Conservation (phyloP, 2,113 vertebrate genomes). For the Muscicapa adusta region DNA sequence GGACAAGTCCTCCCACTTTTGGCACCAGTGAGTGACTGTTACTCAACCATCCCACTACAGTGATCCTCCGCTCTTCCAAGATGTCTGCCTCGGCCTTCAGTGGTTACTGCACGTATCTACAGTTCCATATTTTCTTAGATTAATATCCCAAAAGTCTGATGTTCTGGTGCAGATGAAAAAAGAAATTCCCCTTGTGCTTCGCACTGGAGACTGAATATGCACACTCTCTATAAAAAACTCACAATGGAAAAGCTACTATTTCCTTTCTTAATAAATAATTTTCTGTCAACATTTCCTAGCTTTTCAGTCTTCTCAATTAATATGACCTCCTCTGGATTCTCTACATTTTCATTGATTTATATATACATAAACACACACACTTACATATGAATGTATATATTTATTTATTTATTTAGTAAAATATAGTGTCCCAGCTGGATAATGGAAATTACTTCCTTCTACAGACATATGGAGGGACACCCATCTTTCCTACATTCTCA, state of each 20-base stretch:
- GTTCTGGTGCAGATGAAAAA: background rate
- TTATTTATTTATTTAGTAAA: background rate
- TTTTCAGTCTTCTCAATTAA: background rate
- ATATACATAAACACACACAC: background rate
- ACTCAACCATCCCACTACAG: background rate
- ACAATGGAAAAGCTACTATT: background rate
- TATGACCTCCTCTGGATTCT: background rate
- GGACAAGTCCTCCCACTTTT: background rate
- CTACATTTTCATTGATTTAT: background rate
- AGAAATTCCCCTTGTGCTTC: background rate
- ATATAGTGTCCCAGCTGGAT: background rate
- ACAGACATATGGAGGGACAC: background rate
- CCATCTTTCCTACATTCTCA: background rate
- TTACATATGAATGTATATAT: background rate
- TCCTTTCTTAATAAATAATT: background rate
- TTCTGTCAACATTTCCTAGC: background rate
- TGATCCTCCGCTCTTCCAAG: background rate
- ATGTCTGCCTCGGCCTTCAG: background rate
- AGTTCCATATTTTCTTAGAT: background rate
- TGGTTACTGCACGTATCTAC: background rate
- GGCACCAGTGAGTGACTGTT: background rate
- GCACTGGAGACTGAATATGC: background rate
- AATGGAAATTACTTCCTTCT: background rate
- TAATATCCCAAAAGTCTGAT: background rate
- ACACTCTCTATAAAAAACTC: background rate